Evolutionary conservation across 2,888 invertebrate species (phyloP).

Genomic region (Ormyrus rosae): DNA sequence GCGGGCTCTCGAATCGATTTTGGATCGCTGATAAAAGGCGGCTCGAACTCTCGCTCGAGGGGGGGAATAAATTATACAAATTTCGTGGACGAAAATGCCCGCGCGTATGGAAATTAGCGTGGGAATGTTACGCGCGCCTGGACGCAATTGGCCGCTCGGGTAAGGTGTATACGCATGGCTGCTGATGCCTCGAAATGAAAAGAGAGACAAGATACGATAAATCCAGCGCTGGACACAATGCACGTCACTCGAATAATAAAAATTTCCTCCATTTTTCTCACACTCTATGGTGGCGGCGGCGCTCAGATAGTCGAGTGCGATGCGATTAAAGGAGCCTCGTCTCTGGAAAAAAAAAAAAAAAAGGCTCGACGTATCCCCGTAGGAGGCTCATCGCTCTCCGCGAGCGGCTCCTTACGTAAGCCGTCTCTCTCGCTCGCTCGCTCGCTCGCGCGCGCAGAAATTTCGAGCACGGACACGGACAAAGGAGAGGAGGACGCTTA

Average conservation of each 20-base stretch:
- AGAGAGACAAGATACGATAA: too few species aligned
- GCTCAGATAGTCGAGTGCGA: too few species aligned
- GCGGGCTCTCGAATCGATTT: slow-evolving; percentile 29
- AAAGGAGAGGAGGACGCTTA: not conserved
- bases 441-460: slow-evolving; percentile 27
- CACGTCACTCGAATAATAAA: too few species aligned
- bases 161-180: not conserved
- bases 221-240: too few species aligned
- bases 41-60: not conserved
- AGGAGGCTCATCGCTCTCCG: not conserved
- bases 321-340: not conserved
- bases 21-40: not conserved
- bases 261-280: too few species aligned
- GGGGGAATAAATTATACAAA: slow-evolving; percentile 11
- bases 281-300: too few species aligned
- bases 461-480: slow-evolving; percentile 21
- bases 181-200: too few species aligned
- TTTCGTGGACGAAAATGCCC: slow-evolving; percentile 8
- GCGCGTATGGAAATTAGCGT: slow-evolving; percentile 40
- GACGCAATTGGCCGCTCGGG: not conserved
- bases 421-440: not conserved
- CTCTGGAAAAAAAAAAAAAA: too few species aligned
- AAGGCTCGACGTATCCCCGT: too few species aligned
- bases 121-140: slow-evolving; percentile 16
- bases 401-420: slow-evolving; percentile 36